Evolutionary conservation across 2,888 invertebrate species (phyloP), one percentile per base, ranked within the genome.

Genomic region (Acronicta leporina): DNA sequence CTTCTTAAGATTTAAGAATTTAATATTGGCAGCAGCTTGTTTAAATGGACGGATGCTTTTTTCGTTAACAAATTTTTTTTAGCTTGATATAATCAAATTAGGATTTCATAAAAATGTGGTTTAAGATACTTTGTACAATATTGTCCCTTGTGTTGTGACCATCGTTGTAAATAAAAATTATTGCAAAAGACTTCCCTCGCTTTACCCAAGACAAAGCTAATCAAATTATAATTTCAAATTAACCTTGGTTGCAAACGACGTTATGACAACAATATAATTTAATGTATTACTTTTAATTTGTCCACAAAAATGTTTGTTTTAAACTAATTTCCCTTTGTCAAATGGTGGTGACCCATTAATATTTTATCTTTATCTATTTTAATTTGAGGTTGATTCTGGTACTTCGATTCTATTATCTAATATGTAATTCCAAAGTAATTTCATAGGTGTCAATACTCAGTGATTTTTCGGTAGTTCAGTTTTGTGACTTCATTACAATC

Each of bases 1-100:
- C 78, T 82, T 80, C 62, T 73, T 77, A 81, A 86, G 84, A 86
- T 88, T 89, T 88, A 86, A 86, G 88, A 90, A 89, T 90, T 88
- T 90, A 91, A 91, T 91, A 91, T 90, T 84, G 85, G 89, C 82
- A 87, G 87, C 90, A 89, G 89, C 89, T 89, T 90, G 89, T 84
- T 84, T 84, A 80, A 89, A 89, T 89, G 87, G 86, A 83, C 79
- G 82, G 84, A 83, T 85, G 85, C 81, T 87, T 87, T 85, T 87
- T 88, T 87, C 85, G 80, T 89, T 88, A 85, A 73, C 87, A 87
- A 88, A 89, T 82, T 87, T 88, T 87, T n/a, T 74, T 77, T 83
- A 76, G 71, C 71, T 69, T 64, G 69, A 83, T 80, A 83, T 89
- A 86, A 90, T 89, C 87, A 87, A 90, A 91, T 88, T 88, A 87